Base-by-base conservation (phyloP, 2,888 invertebrate species). In the Mechanitis messenoides region DNA sequence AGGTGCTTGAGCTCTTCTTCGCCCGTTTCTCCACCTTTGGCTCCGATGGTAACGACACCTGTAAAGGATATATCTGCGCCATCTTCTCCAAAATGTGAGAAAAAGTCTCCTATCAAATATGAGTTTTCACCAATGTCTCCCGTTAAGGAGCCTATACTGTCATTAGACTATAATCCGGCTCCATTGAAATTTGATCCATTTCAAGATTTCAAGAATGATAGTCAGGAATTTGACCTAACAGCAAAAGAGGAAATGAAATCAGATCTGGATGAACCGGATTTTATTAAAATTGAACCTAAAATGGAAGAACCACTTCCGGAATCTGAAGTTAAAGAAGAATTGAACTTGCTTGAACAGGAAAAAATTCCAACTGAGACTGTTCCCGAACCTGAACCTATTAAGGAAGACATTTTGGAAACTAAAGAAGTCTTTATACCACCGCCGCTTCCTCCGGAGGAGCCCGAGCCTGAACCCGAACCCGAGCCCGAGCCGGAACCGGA, bases 241-340 rank as follows among this genome's bases (percentile, higher is more conserved):
- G 78, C 88, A n/a, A 87, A 86, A 75, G 88, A 89, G 65, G 87
- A 85, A 71, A 82, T 88, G 80, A 88, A 87, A 67, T 78, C 81
- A 0, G 88, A 89, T 58, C 72, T 86, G 7, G 88, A 88, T 65
- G 88, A 88, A 63, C 82, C 84, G 4, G 87, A 87, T 68, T 86
- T 75, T 66, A 75, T 79, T 55, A 80, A 81, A 73, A 55, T 72
- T 12, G 85, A 84, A 67, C 71, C 75, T 6, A 68, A 68, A 45
- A 46, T 71, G 54, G 78, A 79, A 61, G 76, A 79, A 53, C 63
- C 61, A 38, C n/a, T 58, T n/a, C 62, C 63, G 53, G 45, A 61
- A n/a, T 33, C 61, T 1, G 62, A 65, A 35, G 46, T 58, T 3
- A 60, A 68, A 55, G 63, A 64, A 12, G 66, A 67, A n/a, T n/a